A percentile compares a stretch with the other conserved stretches of the same genome.
These are phyloP conservation scores for Naja naja DNA, from an alignment of 2,113 vertebrate genomes.

Conservation along the genomic window DNA sequence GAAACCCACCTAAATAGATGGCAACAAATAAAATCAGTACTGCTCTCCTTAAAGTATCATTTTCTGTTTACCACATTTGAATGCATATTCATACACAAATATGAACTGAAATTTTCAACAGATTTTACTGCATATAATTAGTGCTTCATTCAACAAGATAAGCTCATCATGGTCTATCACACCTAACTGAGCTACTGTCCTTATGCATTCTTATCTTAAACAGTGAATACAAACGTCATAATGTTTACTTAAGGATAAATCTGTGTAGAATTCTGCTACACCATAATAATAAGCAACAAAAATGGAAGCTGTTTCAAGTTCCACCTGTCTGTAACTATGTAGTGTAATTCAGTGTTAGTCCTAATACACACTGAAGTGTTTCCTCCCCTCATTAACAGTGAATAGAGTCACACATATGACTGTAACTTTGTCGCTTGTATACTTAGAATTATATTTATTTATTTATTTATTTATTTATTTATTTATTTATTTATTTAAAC, in stretches of 20 bases:
- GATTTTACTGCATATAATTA: not conserved
- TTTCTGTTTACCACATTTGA: not conserved
- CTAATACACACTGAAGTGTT: not conserved
- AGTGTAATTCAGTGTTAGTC: not conserved
- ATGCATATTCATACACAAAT: not conserved
- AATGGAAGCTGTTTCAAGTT: not conserved
- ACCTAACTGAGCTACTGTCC: too few relatives aligned
- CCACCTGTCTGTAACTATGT: not conserved
- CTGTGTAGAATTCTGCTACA: not conserved
- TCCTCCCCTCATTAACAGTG: not conserved
- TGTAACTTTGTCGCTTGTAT: too few relatives aligned
- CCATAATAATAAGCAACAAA: not conserved
- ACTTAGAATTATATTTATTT: too few relatives aligned
- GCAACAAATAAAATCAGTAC: not conserved
- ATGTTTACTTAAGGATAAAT: not conserved
- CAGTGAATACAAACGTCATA: not conserved
- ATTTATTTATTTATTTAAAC: too few relatives aligned
- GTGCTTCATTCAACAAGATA: conserved; percentile 6
- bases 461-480: too few relatives aligned
- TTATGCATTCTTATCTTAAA: not conserved
- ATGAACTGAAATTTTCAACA: not conserved
- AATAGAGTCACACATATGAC: not conserved
- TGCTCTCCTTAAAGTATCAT: not conserved
- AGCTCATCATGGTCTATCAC: not conserved
- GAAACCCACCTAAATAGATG: not conserved